Evolutionary conservation across 2,797 vertebrate genomes (phyloP).

Genomic region (Notolabrus celidotus): DNA sequence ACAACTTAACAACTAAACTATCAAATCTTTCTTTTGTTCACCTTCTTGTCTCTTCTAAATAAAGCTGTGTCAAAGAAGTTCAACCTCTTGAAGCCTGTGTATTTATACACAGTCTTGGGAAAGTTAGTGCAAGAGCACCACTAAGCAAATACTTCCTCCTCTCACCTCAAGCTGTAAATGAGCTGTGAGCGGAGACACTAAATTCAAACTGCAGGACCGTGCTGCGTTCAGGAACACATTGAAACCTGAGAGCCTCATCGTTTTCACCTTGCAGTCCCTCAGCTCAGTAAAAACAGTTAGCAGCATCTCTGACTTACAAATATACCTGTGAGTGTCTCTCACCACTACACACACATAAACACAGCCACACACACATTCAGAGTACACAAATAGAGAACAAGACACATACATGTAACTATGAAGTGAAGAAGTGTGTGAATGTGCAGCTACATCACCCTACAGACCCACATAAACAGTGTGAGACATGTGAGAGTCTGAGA

Average conservation of each 20-base stretch:
- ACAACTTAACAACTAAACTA: background rate
- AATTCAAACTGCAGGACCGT: conserved; percentile 18
- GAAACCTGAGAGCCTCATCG: conserved; percentile 52
- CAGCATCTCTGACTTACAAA: conserved; percentile 12
- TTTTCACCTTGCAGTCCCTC: conserved; percentile 12
- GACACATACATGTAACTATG: background rate
- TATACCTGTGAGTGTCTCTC: background rate
- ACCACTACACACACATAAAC: background rate
- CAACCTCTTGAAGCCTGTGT: conserved; percentile 45
- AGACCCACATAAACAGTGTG: conserved; percentile 14
- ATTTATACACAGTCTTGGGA: conserved; percentile 66
- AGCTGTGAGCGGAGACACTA: conserved; percentile 56
- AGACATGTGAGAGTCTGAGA: conserved; percentile 44
- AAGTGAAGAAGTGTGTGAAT: background rate
- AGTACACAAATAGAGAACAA: background rate
- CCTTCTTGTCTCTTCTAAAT: conserved; percentile 8
- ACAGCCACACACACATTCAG: background rate
- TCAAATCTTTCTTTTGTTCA: background rate
- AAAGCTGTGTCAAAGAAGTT: background rate
- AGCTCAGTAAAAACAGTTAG: conserved; percentile 5
- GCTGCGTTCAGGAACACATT: conserved; percentile 1
- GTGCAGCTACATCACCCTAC: background rate
- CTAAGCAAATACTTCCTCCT: conserved; percentile 50
- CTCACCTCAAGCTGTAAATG: conserved; percentile 57
- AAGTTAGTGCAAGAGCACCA: conserved; percentile 38